Conservation (phyloP, 2,113 vertebrate species). For the Erpornis zantholeuca region DNA sequence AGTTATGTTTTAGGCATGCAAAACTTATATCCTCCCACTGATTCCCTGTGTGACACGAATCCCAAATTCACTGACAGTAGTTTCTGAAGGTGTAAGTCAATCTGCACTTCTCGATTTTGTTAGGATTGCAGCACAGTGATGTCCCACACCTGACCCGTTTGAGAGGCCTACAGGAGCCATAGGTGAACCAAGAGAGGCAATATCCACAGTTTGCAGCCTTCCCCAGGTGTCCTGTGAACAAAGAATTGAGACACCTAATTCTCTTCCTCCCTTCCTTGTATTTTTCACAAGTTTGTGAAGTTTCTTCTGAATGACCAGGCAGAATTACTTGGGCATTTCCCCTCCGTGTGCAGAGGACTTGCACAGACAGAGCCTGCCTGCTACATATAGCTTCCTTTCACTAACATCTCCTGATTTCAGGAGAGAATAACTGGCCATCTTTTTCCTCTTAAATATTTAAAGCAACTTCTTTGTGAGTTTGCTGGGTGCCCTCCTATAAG, state of each 20-base stretch:
- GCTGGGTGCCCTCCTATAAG: neutral
- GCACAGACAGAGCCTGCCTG: neutral
- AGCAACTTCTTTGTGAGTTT: conserved; percentile 11
- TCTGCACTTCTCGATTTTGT: neutral
- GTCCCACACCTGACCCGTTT: neutral
- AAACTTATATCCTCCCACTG: neutral
- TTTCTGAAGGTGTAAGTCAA: neutral
- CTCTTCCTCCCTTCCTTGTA: neutral
- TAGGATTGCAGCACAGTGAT: neutral
- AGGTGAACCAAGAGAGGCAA: neutral
- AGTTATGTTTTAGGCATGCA: neutral
- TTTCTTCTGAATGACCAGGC: neutral
- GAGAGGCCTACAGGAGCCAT: neutral
- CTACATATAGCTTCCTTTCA: neutral
- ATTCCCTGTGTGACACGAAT: neutral
- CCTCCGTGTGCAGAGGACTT: neutral
- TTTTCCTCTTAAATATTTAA: conserved; percentile 3
- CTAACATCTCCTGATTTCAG: neutral
- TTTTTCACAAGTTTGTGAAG: neutral
- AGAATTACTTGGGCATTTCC: neutral
- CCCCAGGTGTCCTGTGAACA: neutral
- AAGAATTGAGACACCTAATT: neutral
- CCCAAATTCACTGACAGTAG: neutral
- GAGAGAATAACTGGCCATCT: neutral
- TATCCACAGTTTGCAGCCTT: neutral